These are phyloP conservation scores for Rostratula benghalensis DNA, from an alignment of 2,113 vertebrate species.

Conservation along the genomic window DNA sequence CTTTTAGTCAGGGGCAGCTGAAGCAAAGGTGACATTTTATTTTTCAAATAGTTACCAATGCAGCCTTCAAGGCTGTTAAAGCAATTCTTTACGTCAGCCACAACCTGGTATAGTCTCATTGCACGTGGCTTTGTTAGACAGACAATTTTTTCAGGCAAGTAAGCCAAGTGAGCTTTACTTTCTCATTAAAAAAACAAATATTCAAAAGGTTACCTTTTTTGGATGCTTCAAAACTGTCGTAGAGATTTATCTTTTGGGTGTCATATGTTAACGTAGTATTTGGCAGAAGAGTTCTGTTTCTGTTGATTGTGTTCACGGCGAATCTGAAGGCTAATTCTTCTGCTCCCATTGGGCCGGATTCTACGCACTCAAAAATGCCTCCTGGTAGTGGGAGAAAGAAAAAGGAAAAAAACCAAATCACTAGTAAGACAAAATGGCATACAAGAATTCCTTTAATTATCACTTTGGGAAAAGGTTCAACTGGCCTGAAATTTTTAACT, in stretches of 20 bases:
- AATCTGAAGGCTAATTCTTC: conserved; percentile 99
- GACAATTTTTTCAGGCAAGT: not conserved
- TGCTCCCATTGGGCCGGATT: conserved; percentile 94
- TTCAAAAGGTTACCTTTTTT: conserved; percentile 88
- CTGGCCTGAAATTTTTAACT: not conserved
- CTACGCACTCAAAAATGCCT: conserved; percentile 97
- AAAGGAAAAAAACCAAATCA: not conserved
- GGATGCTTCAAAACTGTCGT: conserved; percentile 98
- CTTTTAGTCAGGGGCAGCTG: not conserved
- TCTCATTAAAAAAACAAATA: not conserved
- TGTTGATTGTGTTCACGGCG: conserved; percentile 99
- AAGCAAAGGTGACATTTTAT: not conserved
- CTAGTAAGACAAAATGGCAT: not conserved
- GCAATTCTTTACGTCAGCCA: not conserved
- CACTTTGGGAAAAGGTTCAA: not conserved
- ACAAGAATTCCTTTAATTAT: not conserved
- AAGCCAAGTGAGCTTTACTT: not conserved
- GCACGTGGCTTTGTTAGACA: not conserved
- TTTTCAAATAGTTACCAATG: not conserved
- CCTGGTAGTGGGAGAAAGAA: conserved; percentile 74
- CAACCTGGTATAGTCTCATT: not conserved
- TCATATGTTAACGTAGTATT: conserved; percentile 98
- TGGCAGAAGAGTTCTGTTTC: conserved; percentile 97
- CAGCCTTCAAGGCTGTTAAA: not conserved
- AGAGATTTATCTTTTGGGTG: conserved; percentile 99